A percentile compares a stretch with the other conserved stretches of the same genome.
These are phyloP conservation scores for Limnephilus lunatus DNA, from an alignment of 2,888 invertebrate genomes.

Conservation along the genomic window DNA sequence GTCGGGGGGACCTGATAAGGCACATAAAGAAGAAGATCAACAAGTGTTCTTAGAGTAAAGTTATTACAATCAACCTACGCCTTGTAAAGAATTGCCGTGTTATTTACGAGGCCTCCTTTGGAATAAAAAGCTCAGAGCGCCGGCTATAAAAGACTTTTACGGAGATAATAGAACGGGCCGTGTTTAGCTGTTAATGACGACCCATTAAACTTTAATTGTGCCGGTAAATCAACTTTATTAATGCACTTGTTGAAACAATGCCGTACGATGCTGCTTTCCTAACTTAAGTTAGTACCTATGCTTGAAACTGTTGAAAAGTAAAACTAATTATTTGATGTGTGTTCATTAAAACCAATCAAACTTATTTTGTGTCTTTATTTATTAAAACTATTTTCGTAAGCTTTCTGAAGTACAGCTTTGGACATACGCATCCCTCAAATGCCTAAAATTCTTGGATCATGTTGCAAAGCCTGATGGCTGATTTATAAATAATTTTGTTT, in stretches of 20 bases:
- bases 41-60: neutral
- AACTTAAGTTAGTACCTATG: neutral
- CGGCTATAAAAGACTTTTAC: constrained; percentile 9
- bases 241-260: constrained; percentile 18
- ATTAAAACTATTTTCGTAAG: too few species aligned
- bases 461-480: too few species aligned
- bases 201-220: constrained; percentile 18
- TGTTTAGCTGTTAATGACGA: constrained; percentile 20
- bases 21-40: too few species aligned
- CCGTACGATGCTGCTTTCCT: neutral
- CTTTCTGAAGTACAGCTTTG: too few species aligned
- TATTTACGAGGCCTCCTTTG: constrained; percentile 13
- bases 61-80: neutral
- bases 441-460: too few species aligned
- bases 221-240: constrained; percentile 10
- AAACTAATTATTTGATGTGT: neutral
- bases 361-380: too few species aligned
- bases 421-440: too few species aligned
- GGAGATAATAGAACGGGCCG: constrained; percentile 7
- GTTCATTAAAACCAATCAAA: too few species aligned
- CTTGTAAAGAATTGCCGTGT: constrained; percentile 7
- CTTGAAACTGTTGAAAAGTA: neutral
- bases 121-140: constrained; percentile 32
- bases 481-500: too few species aligned
- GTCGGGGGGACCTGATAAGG: too few species aligned